Base-by-base conservation (phyloP, 2,888 invertebrate genomes). In the Agonopterix subpropinquella region DNA sequence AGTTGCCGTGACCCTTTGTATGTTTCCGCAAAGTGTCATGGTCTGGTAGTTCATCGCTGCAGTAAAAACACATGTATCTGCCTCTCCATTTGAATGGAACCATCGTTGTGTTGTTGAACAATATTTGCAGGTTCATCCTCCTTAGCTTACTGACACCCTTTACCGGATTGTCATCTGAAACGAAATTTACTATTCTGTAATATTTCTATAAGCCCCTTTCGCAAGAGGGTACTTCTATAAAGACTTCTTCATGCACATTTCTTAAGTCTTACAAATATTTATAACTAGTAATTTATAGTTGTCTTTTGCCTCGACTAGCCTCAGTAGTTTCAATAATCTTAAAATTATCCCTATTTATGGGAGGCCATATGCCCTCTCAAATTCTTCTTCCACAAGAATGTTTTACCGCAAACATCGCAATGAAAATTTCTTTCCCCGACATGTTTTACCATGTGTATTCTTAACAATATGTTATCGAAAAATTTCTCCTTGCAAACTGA, bases 321-420 rank as follows among this genome's bases (percentile, higher is more conserved):
- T 28, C 28, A 28, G 28, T 28, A 28, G 5, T 28, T 28, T 28
- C 5, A 28, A 28, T 28, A 28, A 28, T 28, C 28, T 5, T 28
- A 28, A 28, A 28, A 28, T 28, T 28, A 28, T 7, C 28, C 28
- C 13, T 42, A 47, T 11, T 36, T 45, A 42, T 65, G 65, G 10
- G 61, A 59, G 4, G 58, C 80, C 57, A 88, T 77, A 56, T 91
- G 91, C 0, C 81, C 81, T 28, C 81, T 83, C 43, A 91, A 68
- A 57, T 90, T 89, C 49, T 90, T 90, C 55, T 88, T 88, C 56
- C 89, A 88, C n/a, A 84, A 74, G 51, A 90, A 86, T 57, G 84
- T 84, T 49, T 86, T 88, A 0, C 87, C 85, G 55, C 91, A 91
- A 2, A 89, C 68, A 45, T 90, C 87, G 53, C 91, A 91, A 46